Conservation (phyloP, 2,888 invertebrate genomes). For the Plusia festucae region DNA sequence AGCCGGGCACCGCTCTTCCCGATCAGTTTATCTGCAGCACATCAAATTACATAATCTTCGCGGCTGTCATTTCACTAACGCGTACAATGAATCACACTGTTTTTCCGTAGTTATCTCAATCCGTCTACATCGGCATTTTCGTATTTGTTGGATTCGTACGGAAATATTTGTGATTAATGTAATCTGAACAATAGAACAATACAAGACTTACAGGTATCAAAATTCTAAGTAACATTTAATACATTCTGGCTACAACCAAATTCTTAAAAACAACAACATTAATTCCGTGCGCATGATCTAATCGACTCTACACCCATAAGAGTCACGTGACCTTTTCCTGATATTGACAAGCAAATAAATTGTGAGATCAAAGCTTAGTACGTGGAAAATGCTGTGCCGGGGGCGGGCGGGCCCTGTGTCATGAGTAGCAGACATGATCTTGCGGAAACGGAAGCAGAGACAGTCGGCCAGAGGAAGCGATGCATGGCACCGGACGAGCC, state of each 20-base stretch:
- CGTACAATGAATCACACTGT: constrained; percentile 78
- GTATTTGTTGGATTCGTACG: background rate
- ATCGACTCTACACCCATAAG: constrained; percentile 62
- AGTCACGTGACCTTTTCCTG: constrained; percentile 87
- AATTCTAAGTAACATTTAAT: background rate
- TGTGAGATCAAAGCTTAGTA: constrained; percentile 80
- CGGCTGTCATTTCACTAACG: constrained; percentile 80
- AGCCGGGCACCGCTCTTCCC: constrained; percentile 64
- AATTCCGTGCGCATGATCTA: constrained; percentile 70
- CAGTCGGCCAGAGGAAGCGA: constrained; percentile 81
- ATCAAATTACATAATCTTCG: constrained; percentile 78
- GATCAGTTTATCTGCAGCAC: constrained; percentile 80
- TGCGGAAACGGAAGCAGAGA: constrained; percentile 85
- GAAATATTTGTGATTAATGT: background rate
- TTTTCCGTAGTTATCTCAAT: constrained; percentile 35
- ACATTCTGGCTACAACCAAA: constrained; percentile 12
- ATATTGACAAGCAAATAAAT: constrained; percentile 88
- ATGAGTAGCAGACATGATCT: constrained; percentile 75
- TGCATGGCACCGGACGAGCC: constrained; percentile 84
- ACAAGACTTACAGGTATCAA: background rate
- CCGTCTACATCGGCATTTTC: constrained; percentile 16
- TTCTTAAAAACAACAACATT: constrained; percentile 48
- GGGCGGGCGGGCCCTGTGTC: constrained; percentile 70
- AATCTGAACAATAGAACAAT: too few species aligned
- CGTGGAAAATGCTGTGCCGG: constrained; percentile 74